A percentile compares a stretch with the other conserved stretches of the same genome.
Conservation (phyloP, 2,797 vertebrate genomes). For the Pagetopsis macropterus region DNA sequence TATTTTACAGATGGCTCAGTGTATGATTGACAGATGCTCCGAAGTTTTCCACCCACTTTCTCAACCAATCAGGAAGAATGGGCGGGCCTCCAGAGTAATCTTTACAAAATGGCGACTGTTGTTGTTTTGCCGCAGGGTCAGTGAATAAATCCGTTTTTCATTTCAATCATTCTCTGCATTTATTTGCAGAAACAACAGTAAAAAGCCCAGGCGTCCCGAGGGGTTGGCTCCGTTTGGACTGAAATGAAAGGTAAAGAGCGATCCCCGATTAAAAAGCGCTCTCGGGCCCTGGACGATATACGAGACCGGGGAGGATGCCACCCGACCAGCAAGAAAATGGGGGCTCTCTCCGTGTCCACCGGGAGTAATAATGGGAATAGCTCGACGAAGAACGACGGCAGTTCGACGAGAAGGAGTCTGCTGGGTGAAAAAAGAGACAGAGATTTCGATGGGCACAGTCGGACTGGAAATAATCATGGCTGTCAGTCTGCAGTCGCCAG, state of each 20-base stretch:
- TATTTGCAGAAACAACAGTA: conserved; percentile 39
- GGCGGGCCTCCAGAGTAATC: conserved; percentile 73
- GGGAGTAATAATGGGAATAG: conserved; percentile 86
- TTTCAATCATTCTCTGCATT: conserved; percentile 48
- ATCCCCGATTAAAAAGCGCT: conserved; percentile 95
- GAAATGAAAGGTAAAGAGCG: conserved; percentile 97
- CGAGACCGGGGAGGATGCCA: conserved; percentile 93
- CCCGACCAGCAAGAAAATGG: conserved; percentile 89
- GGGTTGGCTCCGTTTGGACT: conserved; percentile 65
- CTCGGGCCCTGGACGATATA: conserved; percentile 93
- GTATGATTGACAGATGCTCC: conserved; percentile 69
- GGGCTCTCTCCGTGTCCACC: conserved; percentile 85
- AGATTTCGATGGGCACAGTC: conserved; percentile 89
- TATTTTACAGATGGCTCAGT: neutral
- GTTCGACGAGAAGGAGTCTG: conserved; percentile 81
- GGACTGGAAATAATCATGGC: conserved; percentile 88
- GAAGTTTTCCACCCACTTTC: conserved; percentile 63
- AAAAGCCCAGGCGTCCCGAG: conserved; percentile 46
- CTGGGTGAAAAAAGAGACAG: conserved; percentile 88
- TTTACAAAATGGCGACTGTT: conserved; percentile 88
- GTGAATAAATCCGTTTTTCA: conserved; percentile 71
- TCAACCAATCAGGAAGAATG: conserved; percentile 70
- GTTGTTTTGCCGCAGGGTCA: conserved; percentile 84
- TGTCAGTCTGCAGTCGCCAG: conserved; percentile 75
- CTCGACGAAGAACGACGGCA: conserved; percentile 81